Evolutionary conservation across 2,888 invertebrate genomes (phyloP).

Genomic region (Eristalis tenax): DNA sequence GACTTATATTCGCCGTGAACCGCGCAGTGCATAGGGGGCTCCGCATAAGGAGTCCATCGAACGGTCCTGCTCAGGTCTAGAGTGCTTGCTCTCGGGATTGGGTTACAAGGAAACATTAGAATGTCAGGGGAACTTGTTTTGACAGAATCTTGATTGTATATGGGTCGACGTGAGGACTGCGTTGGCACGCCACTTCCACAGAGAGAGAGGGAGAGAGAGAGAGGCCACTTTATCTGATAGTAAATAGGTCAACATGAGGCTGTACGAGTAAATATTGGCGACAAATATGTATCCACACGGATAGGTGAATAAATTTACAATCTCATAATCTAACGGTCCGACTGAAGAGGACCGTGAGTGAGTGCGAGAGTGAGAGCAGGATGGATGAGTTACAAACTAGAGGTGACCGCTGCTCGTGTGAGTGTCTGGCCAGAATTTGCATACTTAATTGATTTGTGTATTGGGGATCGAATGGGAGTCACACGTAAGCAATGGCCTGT

Average conservation of each 20-base stretch:
- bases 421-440: conserved; percentile 40
- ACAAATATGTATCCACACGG: conserved; percentile 38
- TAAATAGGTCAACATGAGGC: conserved; percentile 55
- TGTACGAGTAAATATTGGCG: conserved; percentile 48
- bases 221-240: background rate
- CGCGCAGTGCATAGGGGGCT: background rate
- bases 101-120: conserved; percentile 56
- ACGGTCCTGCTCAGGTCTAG: conserved; percentile 47
- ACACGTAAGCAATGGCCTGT: background rate
- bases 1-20: conserved; percentile 56
- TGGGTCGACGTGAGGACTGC: conserved; percentile 56
- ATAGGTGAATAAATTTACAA: conserved; percentile 33
- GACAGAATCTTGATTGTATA: conserved; percentile 61
- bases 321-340: conserved; percentile 46
- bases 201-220: conserved; percentile 18
- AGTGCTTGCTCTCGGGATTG: conserved; percentile 38
- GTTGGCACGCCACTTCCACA: conserved; percentile 19
- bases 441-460: conserved; percentile 56
- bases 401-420: background rate
- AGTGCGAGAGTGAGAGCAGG: background rate
- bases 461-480: background rate
- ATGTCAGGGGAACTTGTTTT: conserved; percentile 53
- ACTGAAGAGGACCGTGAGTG: background rate
- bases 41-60: conserved; percentile 51
- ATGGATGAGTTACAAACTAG: background rate